A percentile compares a stretch with the other conserved stretches of the same genome.
Conservation (phyloP, 2,113 vertebrate genomes). For the Helogale parvula region DNA sequence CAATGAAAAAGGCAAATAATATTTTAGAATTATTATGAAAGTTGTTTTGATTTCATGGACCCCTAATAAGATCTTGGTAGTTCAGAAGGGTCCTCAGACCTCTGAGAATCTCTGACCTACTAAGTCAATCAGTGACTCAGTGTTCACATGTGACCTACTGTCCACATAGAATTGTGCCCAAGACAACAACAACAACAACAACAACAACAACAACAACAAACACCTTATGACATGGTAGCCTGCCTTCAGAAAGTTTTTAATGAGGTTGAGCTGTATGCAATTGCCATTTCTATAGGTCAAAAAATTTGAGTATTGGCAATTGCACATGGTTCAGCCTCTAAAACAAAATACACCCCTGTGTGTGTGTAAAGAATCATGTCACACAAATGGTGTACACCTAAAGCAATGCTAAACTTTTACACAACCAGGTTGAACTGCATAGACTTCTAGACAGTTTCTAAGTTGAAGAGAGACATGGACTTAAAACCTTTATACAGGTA, state of each 20-base stretch:
- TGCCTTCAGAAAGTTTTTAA: not conserved
- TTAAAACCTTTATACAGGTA: not conserved
- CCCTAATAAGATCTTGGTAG: not conserved
- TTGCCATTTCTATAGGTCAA: not conserved
- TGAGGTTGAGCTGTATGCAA: not conserved
- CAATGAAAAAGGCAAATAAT: not conserved
- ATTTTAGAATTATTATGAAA: not conserved
- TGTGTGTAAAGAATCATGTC: not conserved
- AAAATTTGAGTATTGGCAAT: not conserved
- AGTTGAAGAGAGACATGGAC: not conserved
- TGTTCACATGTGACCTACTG: not conserved
- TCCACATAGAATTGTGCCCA: not conserved
- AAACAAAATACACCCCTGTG: not conserved
- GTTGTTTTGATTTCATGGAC: not conserved
- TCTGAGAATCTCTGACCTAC: not conserved
- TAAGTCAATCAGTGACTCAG: no score
- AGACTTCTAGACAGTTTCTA: conserved; percentile 12
- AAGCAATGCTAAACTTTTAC: not conserved
- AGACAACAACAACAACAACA: not conserved
- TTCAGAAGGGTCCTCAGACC: not conserved
- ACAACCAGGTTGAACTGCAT: not conserved
- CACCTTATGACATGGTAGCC: not conserved
- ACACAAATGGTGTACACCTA: not conserved
- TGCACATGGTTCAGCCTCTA: not conserved
- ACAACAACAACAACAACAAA: not conserved